Evolutionary conservation across 2,888 invertebrate genomes (phyloP), one percentile per base, ranked within the genome.

Genomic region (Drosophila robusta): DNA sequence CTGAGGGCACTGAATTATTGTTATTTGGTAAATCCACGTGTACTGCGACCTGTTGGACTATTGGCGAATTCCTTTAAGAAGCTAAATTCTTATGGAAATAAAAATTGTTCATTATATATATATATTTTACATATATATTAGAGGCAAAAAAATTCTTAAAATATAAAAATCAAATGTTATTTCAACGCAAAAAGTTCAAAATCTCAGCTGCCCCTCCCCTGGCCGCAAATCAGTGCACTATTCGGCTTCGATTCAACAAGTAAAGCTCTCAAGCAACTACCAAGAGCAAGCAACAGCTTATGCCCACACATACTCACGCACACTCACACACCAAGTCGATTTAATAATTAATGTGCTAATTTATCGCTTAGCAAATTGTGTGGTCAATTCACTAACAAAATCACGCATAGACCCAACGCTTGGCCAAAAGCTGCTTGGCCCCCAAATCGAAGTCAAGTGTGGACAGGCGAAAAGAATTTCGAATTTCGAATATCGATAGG

Each of bases 321-420:
- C 12, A 36, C 41, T 55, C 49, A 45, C 29, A 32, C 36, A 45
- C 51, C 41, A 36, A 57, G 55, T 24, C 51, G 62, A 62, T 71
- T 89, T 65, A 88, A 89, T 89, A 80, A 90, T 89, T 87, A 85
- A 89, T 89, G 75, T 68, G 82, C 69, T 88, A 89, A 89, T 87
- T 89, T 90, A 88, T 88, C 75, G 86, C 66, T 82, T 85, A 83
- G 77, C 75, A 88, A 89, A 90, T 89, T 89, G 89, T 87, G 88
- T 84, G 89, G 87, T 81, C 88, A 88, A 86, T 88, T 82, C 75
- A 70, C 77, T 67, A 82, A 68, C 62, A 79, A 78, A 81, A 70
- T 78, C 86, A 83, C 84, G 78, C 82, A 85, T 76, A 54, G 66
- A 56, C 45, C 58, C 49, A 38, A 57, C 11, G n/a, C 49, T 16